Conservation (phyloP, 2,797 vertebrate genomes). For the Argya squamiceps region DNA sequence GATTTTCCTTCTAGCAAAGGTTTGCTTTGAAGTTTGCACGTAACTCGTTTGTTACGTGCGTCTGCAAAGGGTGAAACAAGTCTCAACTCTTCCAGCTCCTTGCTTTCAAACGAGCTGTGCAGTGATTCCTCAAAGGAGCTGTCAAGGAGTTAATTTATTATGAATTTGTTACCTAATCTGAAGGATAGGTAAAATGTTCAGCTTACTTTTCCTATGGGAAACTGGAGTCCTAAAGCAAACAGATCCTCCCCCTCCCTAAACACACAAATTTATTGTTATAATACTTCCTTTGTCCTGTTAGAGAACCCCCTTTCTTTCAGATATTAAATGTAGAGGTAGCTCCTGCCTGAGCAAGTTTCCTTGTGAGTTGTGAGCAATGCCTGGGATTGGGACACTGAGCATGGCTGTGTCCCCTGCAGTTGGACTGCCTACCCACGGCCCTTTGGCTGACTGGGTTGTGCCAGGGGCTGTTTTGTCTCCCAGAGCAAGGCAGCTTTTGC, state of each 20-base stretch:
- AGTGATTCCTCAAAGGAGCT: neutral
- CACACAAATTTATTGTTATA: neutral
- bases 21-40: neutral
- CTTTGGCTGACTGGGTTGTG: neutral
- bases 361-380: neutral
- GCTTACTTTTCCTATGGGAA: neutral
- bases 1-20: neutral
- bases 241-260: neutral
- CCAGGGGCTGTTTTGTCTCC: neutral
- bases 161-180: neutral
- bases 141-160: neutral
- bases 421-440: neutral
- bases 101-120: neutral
- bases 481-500: neutral
- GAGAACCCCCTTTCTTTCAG: neutral
- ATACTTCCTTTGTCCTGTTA: neutral
- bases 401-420: neutral
- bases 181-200: neutral
- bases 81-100: neutral
- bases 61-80: neutral
- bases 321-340: too few species aligned
- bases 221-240: neutral
- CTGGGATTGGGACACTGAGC: neutral
- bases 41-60: accelerated
- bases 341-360: neutral